These are phyloP conservation scores for Hylaea fasciaria DNA, from an alignment of 2,888 invertebrate genomes.

Conservation along the genomic window DNA sequence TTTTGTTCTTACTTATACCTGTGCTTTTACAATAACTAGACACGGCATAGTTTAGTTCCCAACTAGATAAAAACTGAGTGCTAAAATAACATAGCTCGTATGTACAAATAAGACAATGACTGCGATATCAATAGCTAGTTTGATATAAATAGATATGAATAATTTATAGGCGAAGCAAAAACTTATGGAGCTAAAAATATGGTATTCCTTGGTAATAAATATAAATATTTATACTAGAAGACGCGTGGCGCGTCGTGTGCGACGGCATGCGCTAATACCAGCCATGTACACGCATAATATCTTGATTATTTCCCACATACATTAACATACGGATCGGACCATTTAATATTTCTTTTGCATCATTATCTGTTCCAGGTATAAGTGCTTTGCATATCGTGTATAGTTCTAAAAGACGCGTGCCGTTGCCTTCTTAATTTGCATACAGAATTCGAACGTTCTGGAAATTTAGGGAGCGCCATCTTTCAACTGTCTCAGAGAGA, in stretches of 20 bases:
- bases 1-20: constrained; percentile 75
- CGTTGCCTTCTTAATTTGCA: constrained; percentile 58
- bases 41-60: constrained; percentile 55
- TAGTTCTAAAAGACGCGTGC: constrained; percentile 71
- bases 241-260: constrained; percentile 62
- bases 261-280: constrained; percentile 53
- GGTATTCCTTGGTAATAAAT: constrained; percentile 40
- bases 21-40: constrained; percentile 61
- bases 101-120: constrained; percentile 9
- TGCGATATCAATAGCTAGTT: constrained; percentile 15
- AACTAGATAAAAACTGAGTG: constrained; percentile 49
- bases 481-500: not conserved
- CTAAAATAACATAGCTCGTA: constrained; percentile 5
- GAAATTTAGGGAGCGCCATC: not conserved
- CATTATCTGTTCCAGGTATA: constrained; percentile 73
- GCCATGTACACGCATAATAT: constrained; percentile 47
- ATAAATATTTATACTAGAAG: constrained; percentile 55
- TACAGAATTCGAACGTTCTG: constrained; percentile 54
- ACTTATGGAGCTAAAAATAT: constrained; percentile 19
- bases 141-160: constrained; percentile 7
- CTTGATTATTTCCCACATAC: constrained; percentile 71
- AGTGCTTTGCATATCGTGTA: constrained; percentile 74
- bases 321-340: constrained; percentile 75
- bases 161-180: constrained; percentile 25
- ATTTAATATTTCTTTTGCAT: constrained; percentile 72